Conservation (phyloP, 2,888 invertebrate genomes). For the Mythimna vitellina region DNA sequence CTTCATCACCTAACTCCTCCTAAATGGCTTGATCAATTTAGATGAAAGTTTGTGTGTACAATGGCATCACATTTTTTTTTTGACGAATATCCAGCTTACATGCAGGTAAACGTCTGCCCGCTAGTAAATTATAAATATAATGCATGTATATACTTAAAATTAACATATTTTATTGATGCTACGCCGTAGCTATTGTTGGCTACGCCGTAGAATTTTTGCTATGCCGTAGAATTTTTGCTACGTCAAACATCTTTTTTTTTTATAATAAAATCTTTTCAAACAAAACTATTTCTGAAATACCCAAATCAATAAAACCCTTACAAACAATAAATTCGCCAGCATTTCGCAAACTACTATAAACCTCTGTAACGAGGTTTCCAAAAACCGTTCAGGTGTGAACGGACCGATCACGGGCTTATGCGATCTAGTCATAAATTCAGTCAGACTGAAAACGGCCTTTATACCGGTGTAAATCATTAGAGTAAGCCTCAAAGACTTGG, state of each 20-base stretch:
- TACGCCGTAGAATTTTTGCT: conserved; percentile 24
- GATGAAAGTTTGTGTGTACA: no score
- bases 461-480: conserved; percentile 55
- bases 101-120: no score
- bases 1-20: no score
- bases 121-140: no score
- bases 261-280: background rate
- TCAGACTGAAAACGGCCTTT: conserved; percentile 43
- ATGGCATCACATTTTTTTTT: no score
- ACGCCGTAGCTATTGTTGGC: conserved; percentile 7
- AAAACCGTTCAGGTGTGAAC: conserved; percentile 56
- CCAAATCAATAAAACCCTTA: conserved; percentile 18
- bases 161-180: background rate
- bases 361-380: conserved; percentile 37
- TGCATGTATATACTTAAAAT: background rate
- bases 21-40: no score
- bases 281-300: conserved; percentile 4
- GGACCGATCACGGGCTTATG: conserved; percentile 49
- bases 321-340: conserved; percentile 40
- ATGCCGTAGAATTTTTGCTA: conserved; percentile 17
- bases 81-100: no score
- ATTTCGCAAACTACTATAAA: conserved; percentile 50
- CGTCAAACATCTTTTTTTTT: background rate
- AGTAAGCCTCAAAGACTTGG: conserved; percentile 51
- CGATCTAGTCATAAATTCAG: conserved; percentile 52